phyloP scores from a whole-genome alignment of 2,888 invertebrate species.

The Apamea monoglypha region DNA sequence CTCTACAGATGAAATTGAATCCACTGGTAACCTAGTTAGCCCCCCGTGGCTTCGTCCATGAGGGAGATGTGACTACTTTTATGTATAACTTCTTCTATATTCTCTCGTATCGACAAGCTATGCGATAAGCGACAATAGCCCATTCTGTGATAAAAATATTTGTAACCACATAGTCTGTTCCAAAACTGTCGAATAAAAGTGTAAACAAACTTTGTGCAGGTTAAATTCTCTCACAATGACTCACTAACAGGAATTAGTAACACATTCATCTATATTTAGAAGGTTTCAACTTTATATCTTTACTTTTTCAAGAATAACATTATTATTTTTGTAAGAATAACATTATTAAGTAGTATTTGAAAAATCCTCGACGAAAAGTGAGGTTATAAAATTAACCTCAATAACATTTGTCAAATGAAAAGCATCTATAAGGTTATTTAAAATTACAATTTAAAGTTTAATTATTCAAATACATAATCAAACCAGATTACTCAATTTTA shows the following conservation, averaged over 20 bases:
- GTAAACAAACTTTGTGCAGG: not conserved
- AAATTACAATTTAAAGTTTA: not conserved
- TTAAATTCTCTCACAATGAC: not conserved
- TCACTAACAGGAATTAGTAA: not conserved
- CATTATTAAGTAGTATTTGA: not conserved
- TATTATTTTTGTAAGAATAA: too few species aligned
- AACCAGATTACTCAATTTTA: too few species aligned
- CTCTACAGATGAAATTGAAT: slow-evolving; percentile 31
- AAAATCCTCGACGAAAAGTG: accelerated
- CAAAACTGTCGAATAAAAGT: not conserved
- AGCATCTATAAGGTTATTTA: not conserved
- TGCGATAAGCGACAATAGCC: not conserved
- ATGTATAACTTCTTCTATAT: slow-evolving; percentile 2
- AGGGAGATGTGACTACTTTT: not conserved
- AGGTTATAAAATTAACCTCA: not conserved
- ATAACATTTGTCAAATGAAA: not conserved
- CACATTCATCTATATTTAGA: not conserved
- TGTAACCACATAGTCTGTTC: not conserved
- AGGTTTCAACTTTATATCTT: not conserved
- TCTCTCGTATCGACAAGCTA: not conserved
- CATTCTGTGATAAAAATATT: not conserved
- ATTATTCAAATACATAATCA: not conserved
- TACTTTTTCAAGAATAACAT: not conserved
- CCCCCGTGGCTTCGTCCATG: slow-evolving; percentile 14
- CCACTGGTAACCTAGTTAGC: slow-evolving; percentile 17